A percentile compares a stretch with the other conserved stretches of the same genome.
phyloP scores from a whole-genome alignment of 2,888 invertebrate genomes.

The Pristionchus mayeri region DNA sequence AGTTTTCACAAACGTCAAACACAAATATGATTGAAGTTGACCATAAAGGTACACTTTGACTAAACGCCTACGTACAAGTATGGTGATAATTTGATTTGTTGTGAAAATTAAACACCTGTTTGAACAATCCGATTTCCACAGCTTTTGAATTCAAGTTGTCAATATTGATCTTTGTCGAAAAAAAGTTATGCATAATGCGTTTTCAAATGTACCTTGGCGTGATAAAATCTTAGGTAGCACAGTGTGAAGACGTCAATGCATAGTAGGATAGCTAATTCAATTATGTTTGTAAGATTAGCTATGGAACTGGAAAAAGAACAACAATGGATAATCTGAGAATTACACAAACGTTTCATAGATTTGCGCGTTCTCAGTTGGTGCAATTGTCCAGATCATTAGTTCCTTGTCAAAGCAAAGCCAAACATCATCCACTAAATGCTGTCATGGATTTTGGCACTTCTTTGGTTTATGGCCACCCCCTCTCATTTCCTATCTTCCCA shows the following conservation, averaged over 20 bases:
- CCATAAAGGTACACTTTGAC: not conserved
- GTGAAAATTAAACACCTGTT: not conserved
- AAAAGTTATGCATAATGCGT: not conserved
- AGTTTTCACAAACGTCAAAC: too few species aligned
- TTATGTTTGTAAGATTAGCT: not conserved
- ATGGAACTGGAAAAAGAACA: too few species aligned
- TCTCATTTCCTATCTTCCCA: too few species aligned
- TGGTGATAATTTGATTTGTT: not conserved
- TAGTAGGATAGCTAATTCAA: not conserved
- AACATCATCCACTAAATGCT: not conserved
- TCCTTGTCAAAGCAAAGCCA: not conserved
- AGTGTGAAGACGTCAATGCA: not conserved
- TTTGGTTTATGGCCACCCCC: not conserved
- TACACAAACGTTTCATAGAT: not conserved
- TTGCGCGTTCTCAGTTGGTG: not conserved
- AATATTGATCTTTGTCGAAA: not conserved
- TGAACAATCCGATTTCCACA: not conserved
- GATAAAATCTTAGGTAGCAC: not conserved
- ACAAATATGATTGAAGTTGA: not conserved
- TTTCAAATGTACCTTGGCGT: not conserved
- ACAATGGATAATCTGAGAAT: not conserved
- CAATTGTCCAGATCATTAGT: not conserved
- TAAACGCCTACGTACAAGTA: not conserved
- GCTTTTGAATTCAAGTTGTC: not conserved
- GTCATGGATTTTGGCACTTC: too few species aligned